phyloP scores from a whole-genome alignment of 2,797 vertebrate genomes.

The Triplophysa yarkandensis region DNA sequence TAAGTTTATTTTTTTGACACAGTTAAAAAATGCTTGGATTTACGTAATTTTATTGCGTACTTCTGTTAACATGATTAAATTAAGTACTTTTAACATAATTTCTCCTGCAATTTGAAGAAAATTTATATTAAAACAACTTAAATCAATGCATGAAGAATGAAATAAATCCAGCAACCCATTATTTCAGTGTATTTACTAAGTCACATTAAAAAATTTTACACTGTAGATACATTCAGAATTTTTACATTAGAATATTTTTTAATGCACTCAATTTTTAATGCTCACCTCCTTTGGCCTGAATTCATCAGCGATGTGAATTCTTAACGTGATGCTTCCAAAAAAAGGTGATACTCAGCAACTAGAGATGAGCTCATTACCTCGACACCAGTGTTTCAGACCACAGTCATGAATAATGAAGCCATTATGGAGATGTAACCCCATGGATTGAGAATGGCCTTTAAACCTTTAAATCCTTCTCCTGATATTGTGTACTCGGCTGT shows the following conservation, averaged over 20 bases:
- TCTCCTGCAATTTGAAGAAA: too few species aligned
- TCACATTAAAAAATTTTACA: too few species aligned
- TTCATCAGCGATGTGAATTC: conserved; percentile 20
- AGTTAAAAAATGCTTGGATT: too few species aligned
- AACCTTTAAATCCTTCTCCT: conserved; percentile 56
- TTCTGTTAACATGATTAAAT: too few species aligned
- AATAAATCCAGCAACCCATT: too few species aligned
- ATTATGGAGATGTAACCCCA: conserved; percentile 75
- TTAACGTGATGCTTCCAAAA: conserved; percentile 51
- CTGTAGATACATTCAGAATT: too few species aligned
- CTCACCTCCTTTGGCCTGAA: not conserved
- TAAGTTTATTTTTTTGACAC: too few species aligned
- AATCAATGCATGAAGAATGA: too few species aligned
- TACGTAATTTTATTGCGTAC: too few species aligned
- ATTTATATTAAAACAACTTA: too few species aligned
- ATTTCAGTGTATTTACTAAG: too few species aligned
- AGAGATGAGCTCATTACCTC: conserved; percentile 74
- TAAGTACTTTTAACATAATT: too few species aligned
- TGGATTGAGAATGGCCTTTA: conserved; percentile 65
- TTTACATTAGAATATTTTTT: not conserved
- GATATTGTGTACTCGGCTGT: conserved; percentile 55
- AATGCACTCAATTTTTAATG: not conserved
- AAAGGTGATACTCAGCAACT: conserved; percentile 73
- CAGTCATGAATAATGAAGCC: conserved; percentile 76
- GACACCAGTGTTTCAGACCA: conserved; percentile 66